Percentiles rank a stretch among this genome's conserved stretches.
Conservation (phyloP, 1,140 invertebrate species). For the Sminthurides bifidus region DNA sequence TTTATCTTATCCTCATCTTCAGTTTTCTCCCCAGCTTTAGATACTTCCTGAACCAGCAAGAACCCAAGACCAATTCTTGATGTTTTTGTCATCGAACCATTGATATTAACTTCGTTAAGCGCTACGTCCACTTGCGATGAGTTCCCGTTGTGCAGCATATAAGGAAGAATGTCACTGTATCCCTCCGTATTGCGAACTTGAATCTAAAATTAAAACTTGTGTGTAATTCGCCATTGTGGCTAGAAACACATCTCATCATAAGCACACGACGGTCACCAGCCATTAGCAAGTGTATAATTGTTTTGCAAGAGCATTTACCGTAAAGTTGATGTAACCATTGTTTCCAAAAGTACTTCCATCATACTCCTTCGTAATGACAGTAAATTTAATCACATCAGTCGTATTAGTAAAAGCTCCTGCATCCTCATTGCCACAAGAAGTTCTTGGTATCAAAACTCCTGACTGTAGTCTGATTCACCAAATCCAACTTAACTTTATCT, state of each 20-base stretch:
- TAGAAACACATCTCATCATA: no score
- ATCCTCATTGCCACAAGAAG: slow-evolving; percentile 24
- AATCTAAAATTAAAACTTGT: slow-evolving; percentile 8
- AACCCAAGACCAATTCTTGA: slow-evolving; percentile 20
- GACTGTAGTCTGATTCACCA: slow-evolving; percentile 20
- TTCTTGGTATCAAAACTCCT: slow-evolving; percentile 14
- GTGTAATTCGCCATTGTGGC: not conserved
- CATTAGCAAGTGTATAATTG: no score
- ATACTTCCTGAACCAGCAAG: slow-evolving; percentile 18
- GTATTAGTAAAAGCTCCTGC: not conserved
- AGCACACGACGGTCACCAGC: no score
- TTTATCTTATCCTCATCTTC: slow-evolving; percentile 5
- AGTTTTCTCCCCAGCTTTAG: not conserved
- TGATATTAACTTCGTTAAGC: slow-evolving; percentile 26
- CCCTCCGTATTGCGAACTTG: slow-evolving; percentile 20
- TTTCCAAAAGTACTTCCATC: slow-evolving; percentile 11
- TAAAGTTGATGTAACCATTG: slow-evolving; percentile 19
- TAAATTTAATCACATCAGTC: slow-evolving; percentile 10
- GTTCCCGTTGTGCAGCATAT: slow-evolving; percentile 27
- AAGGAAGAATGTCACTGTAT: slow-evolving; percentile 26
- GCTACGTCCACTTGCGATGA: slow-evolving; percentile 25
- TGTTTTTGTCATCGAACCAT: slow-evolving; percentile 12
- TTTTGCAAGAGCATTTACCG: slow-evolving; percentile 4
- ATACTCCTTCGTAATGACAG: slow-evolving; percentile 11
- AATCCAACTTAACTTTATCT: slow-evolving; percentile 14